Conservation (phyloP, 2,888 invertebrate species). For the Lasioglossum villosulum region DNA sequence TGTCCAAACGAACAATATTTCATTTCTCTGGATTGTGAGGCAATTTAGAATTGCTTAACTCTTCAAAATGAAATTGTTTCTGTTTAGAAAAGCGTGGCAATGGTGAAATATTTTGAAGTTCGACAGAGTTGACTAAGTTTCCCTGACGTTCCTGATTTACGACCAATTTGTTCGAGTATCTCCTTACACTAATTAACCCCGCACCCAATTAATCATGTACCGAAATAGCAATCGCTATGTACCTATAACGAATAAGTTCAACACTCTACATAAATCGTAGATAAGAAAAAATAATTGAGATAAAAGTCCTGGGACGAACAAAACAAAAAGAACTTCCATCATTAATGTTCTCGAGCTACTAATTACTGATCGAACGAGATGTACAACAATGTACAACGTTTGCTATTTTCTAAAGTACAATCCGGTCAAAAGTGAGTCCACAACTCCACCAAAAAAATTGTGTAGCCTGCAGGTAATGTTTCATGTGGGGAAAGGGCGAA, state of each 20-base stretch:
- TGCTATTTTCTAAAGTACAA: not conserved
- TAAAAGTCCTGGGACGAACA: not conserved
- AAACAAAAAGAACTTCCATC: not conserved
- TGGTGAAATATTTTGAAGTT: not conserved
- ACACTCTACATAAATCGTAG: not conserved
- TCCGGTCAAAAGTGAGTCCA: not conserved
- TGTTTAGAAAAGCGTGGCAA: not conserved
- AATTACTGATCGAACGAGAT: not conserved
- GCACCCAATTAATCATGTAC: not conserved
- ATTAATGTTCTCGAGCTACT: not conserved
- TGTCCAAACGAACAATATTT: not conserved
- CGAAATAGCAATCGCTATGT: not conserved
- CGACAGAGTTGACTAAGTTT: not conserved
- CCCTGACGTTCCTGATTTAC: not conserved
- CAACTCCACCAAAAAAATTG: not conserved
- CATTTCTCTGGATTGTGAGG: not conserved
- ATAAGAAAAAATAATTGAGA: not conserved
- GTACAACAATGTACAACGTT: not conserved
- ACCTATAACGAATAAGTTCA: not conserved
- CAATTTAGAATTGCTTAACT: not conserved
- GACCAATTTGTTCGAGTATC: slow-evolving; percentile 4
- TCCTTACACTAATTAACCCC: not conserved
- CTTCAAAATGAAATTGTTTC: not conserved
- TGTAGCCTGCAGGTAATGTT: not conserved
- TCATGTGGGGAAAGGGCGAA: not conserved